Evolutionary conservation across 2,888 invertebrate genomes (phyloP), one percentile per base, ranked within the genome.

Genomic region (Netelia melanura): DNA sequence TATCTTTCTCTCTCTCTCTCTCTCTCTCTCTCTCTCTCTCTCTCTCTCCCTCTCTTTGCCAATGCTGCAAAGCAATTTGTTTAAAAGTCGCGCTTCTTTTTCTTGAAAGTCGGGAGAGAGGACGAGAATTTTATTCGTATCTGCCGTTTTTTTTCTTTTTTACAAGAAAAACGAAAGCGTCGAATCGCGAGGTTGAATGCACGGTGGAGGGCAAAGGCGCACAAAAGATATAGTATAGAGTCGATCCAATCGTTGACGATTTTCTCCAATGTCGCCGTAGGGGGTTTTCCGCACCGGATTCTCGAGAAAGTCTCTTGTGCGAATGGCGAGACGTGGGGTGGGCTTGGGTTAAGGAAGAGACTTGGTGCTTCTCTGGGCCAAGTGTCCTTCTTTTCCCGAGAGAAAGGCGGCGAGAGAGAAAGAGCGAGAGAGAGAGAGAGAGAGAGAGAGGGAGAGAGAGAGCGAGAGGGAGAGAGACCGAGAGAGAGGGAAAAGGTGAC

Each of bases 221-320:
- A 62, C 78, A 79, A 67, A 79, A 65, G 48, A 54, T 23, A 62
- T 14, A 58, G 68, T 23, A 75, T 52, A 79, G 74, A 68, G 67
- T 78, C 76, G 80, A 80, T 76, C 79, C 75, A 84, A 84, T 76
- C 79, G 83, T 80, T 74, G 75, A 70, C 75, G 75, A 79, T 75
- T 82, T 78, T 82, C 77, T 80, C 61, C 74, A 79, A 79, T 52
- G 79, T 71, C 71, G 68, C 70, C 70, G 70, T 80, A 23, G 48
- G 70, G 76, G 74, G 54, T 81, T 80, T 80, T 30, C 43, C 17
- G 1, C 48, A 14, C n/a, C 11, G n/a, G 21, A 52, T 52, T 30
- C 56, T 54, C 62, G 44, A 61, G 52, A 64, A 64, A 43, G 38
- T 38, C 38, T 38, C 38, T 38, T 11, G 54, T 21, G 58, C 58